Percentiles rank a stretch among this genome's conserved stretches.
Conservation (phyloP, 92 coral and sea anemone species). For the Bergia sp. region DNA sequence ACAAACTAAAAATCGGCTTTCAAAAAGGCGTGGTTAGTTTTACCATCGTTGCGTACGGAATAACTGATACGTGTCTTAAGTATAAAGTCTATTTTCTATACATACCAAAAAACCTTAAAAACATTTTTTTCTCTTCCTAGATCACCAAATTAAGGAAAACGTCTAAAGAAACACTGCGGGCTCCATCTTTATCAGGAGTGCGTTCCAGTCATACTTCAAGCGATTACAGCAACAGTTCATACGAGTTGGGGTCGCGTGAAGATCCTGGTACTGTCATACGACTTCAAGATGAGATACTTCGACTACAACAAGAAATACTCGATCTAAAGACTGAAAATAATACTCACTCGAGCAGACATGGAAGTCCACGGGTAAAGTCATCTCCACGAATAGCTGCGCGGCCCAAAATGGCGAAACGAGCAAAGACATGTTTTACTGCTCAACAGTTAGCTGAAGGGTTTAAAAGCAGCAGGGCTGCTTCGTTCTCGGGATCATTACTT, state of each 20-base stretch:
- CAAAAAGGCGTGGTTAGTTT: too few species aligned
- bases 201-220: constrained; percentile 6
- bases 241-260: constrained; percentile 38
- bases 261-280: constrained; percentile 43
- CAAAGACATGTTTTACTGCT: constrained; percentile 59
- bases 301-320: constrained; percentile 55
- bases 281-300: constrained; percentile 57
- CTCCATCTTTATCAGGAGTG: constrained; percentile 54
- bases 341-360: constrained; percentile 3
- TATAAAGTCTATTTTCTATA: not conserved
- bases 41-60: too few species aligned
- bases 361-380: constrained; percentile 30
- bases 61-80: too few species aligned
- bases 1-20: too few species aligned
- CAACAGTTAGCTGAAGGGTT: constrained; percentile 41
- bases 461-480: not conserved
- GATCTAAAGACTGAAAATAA: constrained; percentile 46
- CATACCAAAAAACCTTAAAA: not conserved
- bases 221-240: constrained; percentile 40
- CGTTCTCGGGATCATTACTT: not conserved
- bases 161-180: constrained; percentile 53
- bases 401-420: constrained; percentile 59
- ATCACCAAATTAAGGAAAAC: constrained; percentile 53
- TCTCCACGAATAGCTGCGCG: constrained; percentile 34
- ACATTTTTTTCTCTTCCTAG: constrained; percentile 20